Conservation (phyloP, 2,888 invertebrate genomes). For the Acanthosepion lycidas region DNA sequence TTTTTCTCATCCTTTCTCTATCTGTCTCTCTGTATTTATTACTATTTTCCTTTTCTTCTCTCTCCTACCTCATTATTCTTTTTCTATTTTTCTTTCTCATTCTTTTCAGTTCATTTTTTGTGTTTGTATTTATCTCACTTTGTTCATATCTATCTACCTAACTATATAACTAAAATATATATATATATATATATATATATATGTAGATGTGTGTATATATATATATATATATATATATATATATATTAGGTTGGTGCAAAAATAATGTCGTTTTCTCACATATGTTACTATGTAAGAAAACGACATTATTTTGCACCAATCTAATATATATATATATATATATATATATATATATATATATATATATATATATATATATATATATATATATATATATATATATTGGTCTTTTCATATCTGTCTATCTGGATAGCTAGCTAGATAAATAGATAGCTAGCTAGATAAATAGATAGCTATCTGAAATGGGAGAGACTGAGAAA, state of each 20-base stretch:
- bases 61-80: not conserved
- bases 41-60: not conserved
- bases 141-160: too few species aligned
- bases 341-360: too few species aligned
- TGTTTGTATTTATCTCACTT: not conserved
- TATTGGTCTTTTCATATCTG: not conserved
- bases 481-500: too few species aligned
- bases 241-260: too few species aligned
- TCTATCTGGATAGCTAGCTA: not conserved
- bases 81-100: not conserved
- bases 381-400: not conserved
- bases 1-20: not conserved
- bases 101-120: not conserved
- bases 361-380: slow-evolving; percentile 35
- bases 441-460: not conserved
- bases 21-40: not conserved
- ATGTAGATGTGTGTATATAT: too few species aligned
- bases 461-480: not conserved
- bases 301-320: too few species aligned
- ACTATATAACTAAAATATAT: too few species aligned
- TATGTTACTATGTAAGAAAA: too few species aligned
- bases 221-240: slow-evolving; percentile 37
- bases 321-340: too few species aligned
- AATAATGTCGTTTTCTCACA: too few species aligned
- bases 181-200: too few species aligned